Evolutionary conservation across 2,797 vertebrate species (phyloP).

Genomic region (Chloroceryle inda): DNA sequence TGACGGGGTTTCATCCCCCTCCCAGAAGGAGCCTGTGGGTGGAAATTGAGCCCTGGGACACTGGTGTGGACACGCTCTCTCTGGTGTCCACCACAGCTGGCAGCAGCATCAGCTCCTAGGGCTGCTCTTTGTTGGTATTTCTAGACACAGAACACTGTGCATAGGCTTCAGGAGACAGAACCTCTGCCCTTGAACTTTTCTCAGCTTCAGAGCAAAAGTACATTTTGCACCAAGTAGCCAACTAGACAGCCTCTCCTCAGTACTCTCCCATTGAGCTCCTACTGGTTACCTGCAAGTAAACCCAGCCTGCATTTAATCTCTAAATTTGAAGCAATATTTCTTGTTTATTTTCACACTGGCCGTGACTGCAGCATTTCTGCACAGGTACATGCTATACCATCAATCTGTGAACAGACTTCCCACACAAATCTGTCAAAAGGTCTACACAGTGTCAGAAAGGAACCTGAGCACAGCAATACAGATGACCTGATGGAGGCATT

Average conservation of each 20-base stretch:
- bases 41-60: not conserved
- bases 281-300: not conserved
- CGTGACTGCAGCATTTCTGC: not conserved
- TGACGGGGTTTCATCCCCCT: not conserved
- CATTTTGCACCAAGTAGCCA: not conserved
- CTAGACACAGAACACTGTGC: not conserved
- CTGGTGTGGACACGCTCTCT: not conserved
- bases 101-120: not conserved
- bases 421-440: not conserved
- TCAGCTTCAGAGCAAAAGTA: not conserved
- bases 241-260: not conserved
- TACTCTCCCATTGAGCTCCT: not conserved
- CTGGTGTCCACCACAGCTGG: not conserved
- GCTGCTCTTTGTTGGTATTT: not conserved
- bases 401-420: not conserved
- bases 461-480: not conserved
- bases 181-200: not conserved
- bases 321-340: not conserved
- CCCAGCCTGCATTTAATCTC: not conserved
- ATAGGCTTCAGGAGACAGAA: not conserved
- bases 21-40: not conserved
- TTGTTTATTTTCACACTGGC: not conserved
- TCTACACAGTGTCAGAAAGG: not conserved
- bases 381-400: not conserved
- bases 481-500: not conserved